Base-by-base conservation (phyloP, 2,888 invertebrate genomes). In the Melikaiella ostensackeni region DNA sequence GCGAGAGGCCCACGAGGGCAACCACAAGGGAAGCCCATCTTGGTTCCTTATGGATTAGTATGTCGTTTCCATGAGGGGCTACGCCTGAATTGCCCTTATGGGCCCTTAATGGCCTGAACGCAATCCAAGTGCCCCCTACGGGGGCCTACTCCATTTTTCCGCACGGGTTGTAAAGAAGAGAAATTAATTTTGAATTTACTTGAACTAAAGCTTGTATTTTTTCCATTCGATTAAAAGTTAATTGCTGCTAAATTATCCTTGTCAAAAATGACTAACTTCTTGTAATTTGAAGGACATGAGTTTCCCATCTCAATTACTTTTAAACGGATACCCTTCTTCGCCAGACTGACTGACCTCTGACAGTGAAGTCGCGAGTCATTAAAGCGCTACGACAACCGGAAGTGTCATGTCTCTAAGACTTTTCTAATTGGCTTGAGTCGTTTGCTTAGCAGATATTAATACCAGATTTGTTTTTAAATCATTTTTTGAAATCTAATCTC, bases 351-450 rank as follows among this genome's bases (percentile, higher is more conserved):
- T 70, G 66, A 70, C 46, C 66, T 42, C 30, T 70, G 66, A 70
- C 66, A 70, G 66, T 42, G 27, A 70, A 46, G 64, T 46, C 66
- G 66, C 66, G n/a, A 70, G 66, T 70, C 66, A 66, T 66, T 66
- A 66, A 16, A 66, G 66, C 42, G 46, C 38, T 27, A 70, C 27
- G n/a, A 7, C 66, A 46, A 50, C 27, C 46, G 66, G 66, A 70
- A 70, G 30, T 64, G 24, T 9, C 64, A 21, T 9, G 30, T 46
- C 21, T 24, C 24, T 9, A n/a, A 5, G 30, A 30, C 21, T 24
- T 16, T 11, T 46, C 19, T 70, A 66, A 66, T 66, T 66, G 66
- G 19, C 66, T 19, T 70, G 30, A 70, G 1, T 46, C 27, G 24
- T 66, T 27, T 50, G 19, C 46, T 27, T 66, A n/a, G 35, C 62